Evolutionary conservation across 2,888 invertebrate genomes (phyloP), one percentile per base, ranked within the genome.

Genomic region (Atrina japonica): DNA sequence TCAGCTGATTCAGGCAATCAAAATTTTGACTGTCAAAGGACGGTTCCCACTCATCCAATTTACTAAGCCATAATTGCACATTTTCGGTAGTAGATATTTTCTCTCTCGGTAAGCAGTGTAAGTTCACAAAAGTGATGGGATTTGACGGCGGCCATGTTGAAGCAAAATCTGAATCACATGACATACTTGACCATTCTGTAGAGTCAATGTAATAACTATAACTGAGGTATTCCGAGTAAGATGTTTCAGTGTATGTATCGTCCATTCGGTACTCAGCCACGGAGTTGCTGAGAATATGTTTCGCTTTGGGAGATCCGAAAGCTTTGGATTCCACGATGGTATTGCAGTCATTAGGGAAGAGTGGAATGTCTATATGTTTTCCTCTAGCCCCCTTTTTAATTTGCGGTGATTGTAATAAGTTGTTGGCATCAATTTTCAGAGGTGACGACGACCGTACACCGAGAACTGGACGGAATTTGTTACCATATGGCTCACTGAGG

Each of bases 141-240:
- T 75, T 78, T 16, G 79, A 76, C 16, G 78, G 82, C n/a, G 82
- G 79, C 82, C 82, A 82, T 47, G 82, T 80, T 18, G 74, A 41
- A 5, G 80, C 80, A 29, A 71, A 65, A 50, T 76, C 78, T 21
- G 82, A 80, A 52, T 77, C 76, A n/a, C 75, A 78, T 35, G 71
- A 72, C 67, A 67, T 63, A n/a, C 58, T 49, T 3, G 71, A 72
- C 71, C 71, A 72, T 52, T 72, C 71, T 27, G 67, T 58, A 21
- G 69, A 40, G 16, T 63, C 63, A 25, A 60, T 50, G 27, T 71
- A 71, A 50, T 71, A 71, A 29, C 63, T 64, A 16, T 72, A 72
- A 56, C 66, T 70, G 52, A 76, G 64, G 66, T 76, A 72, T 53
- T 80, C 82, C 47, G 82, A 82, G 64, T 77, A 77, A 1, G 80